Evolutionary conservation across 2,888 invertebrate species (phyloP).

Genomic region (Diplazon laetatorius): DNA sequence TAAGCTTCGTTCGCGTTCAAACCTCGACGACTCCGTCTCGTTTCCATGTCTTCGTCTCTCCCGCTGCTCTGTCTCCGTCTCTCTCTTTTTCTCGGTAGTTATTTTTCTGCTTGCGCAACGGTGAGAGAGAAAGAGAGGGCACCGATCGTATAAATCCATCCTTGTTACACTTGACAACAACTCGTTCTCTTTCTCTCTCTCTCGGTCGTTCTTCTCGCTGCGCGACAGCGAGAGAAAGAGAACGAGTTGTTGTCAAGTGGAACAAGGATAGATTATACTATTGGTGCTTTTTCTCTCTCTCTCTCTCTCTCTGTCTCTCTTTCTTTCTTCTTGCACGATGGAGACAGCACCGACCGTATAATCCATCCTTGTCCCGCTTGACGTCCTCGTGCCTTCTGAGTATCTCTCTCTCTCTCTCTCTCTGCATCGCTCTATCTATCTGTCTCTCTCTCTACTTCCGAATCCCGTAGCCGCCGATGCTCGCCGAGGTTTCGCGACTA

Average conservation of each 20-base stretch:
- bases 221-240: neutral
- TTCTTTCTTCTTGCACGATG: neutral
- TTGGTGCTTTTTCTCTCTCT: constrained; percentile 6
- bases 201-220: no score
- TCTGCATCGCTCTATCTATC: constrained; percentile 27
- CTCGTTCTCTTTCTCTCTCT: constrained; percentile 11
- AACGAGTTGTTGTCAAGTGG: no score
- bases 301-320: constrained; percentile 49
- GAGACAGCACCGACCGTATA: no score
- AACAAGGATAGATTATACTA: no score
- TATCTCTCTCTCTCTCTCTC: constrained; percentile 15
- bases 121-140: no score
- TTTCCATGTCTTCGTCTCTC: neutral
- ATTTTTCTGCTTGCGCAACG: no score
- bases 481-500: no score
- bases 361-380: neutral
- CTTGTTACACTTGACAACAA: no score
- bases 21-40: constrained; percentile 11
- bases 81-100: constrained; percentile 4
- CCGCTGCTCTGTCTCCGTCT: constrained; percentile 40
- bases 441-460: constrained; percentile 19
- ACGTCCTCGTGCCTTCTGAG: neutral
- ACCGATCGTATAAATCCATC: no score
- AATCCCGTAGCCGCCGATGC: neutral
- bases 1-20: constrained; percentile 36